phyloP scores from a whole-genome alignment of 2,113 vertebrate genomes.

The Sinocyclocheilus rhinocerous region DNA sequence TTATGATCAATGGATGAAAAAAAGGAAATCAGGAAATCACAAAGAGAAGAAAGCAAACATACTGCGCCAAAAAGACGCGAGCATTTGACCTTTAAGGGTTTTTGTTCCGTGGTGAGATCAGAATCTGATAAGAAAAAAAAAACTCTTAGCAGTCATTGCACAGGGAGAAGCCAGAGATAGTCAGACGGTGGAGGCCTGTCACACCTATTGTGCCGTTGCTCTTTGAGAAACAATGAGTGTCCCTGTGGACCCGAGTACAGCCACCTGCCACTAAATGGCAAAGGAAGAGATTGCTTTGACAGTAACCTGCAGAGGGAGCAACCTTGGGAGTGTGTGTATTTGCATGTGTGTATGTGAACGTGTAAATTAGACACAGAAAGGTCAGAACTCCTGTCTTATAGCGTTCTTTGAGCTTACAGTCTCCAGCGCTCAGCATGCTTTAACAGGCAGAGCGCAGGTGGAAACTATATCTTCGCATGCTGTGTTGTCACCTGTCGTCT shows the following conservation, averaged over 20 bases:
- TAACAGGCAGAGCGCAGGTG: slow-evolving; percentile 2
- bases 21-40: slow-evolving; percentile 54
- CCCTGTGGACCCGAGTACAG: slow-evolving; percentile 16
- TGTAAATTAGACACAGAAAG: slow-evolving; percentile 30
- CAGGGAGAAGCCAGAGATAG: slow-evolving; percentile 53
- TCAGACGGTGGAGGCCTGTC: slow-evolving; percentile 29
- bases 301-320: slow-evolving; percentile 34
- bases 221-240: slow-evolving; percentile 44
- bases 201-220: slow-evolving; percentile 40
- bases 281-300: slow-evolving; percentile 39
- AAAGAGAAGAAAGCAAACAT: slow-evolving; percentile 60
- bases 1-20: slow-evolving; percentile 50
- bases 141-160: slow-evolving; percentile 63
- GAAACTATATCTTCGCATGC: slow-evolving; percentile 22
- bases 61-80: slow-evolving; percentile 61
- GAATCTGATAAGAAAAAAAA: slow-evolving; percentile 74
- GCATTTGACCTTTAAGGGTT: slow-evolving; percentile 73
- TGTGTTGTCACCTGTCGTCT: slow-evolving; percentile 38
- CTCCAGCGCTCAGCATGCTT: background rate
- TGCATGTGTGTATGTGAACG: slow-evolving; percentile 19
- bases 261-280: slow-evolving; percentile 46
- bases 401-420: background rate
- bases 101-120: slow-evolving; percentile 67
- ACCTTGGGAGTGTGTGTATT: slow-evolving; percentile 29
- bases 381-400: slow-evolving; percentile 42